phyloP scores from a whole-genome alignment of 2,888 invertebrate genomes.

The Onchidella celtica region DNA sequence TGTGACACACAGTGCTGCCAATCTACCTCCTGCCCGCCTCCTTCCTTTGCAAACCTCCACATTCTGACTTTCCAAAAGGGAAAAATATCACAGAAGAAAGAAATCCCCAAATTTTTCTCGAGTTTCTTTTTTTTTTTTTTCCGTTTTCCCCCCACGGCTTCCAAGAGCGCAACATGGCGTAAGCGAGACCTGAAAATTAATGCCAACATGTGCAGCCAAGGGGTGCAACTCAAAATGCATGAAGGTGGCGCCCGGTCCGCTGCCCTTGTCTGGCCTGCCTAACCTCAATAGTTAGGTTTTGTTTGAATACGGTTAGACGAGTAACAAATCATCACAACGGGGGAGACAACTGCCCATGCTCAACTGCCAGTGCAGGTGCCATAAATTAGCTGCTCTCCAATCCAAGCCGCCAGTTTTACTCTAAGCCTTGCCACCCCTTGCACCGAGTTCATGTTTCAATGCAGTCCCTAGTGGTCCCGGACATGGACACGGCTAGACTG shows the following conservation, averaged over 20 bases:
- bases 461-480: no score
- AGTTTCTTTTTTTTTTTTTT: constrained; percentile 1
- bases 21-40: background rate
- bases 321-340: no score
- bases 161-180: constrained; percentile 20
- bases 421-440: no score
- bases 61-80: background rate
- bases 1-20: constrained; percentile 21
- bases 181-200: background rate
- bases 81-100: background rate
- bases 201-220: constrained; percentile 15
- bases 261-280: background rate
- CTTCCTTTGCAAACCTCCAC: constrained; percentile 3
- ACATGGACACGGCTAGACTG: no score
- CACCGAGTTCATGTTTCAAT: no score
- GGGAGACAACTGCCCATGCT: no score
- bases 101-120: constrained; percentile 4
- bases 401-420: no score
- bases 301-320: no score
- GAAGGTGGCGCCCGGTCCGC: background rate
- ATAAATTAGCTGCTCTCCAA: no score
- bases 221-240: background rate
- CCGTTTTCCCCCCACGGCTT: no score
- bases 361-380: no score
- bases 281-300: background rate